Evolutionary conservation across 1,140 invertebrate species (phyloP).

Genomic region (Telenomus remus): DNA sequence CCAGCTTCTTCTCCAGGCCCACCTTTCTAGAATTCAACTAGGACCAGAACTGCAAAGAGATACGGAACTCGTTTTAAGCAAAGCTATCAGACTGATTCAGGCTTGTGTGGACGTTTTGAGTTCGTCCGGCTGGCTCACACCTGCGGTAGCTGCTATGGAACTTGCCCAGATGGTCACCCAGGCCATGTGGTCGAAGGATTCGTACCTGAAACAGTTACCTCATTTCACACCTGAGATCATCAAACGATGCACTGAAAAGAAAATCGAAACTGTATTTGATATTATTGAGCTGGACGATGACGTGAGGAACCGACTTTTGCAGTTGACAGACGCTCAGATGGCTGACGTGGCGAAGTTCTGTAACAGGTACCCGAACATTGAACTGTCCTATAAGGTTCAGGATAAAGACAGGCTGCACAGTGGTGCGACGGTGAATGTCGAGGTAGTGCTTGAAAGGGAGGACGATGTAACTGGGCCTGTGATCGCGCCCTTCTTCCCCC

Average conservation of each 20-base stretch:
- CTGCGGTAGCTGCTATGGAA: conserved; percentile 99
- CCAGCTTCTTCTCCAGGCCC: conserved; percentile 96
- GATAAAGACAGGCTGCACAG: conserved; percentile 88
- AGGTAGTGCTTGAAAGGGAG: conserved; percentile 95
- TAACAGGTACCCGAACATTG: conserved; percentile 99
- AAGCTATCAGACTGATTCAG: conserved; percentile 94
- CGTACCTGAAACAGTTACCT: conserved; percentile 96
- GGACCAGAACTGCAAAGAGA: conserved; percentile 97
- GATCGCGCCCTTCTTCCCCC: conserved; percentile 97
- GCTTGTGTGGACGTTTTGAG: conserved; percentile 99
- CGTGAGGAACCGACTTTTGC: conserved; percentile 89
- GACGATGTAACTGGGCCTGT: conserved; percentile 98
- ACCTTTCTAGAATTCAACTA: conserved; percentile 94
- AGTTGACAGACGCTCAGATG: conserved; percentile 91
- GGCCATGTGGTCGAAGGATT: conserved; percentile 99
- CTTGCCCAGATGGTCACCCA: conserved; percentile 99
- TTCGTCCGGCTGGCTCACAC: conserved; percentile 98
- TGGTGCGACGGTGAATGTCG: conserved; percentile 88
- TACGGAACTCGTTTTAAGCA: conserved; percentile 92
- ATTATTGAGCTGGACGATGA: conserved; percentile 99
- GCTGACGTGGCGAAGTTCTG: conserved; percentile 98
- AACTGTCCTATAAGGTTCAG: conserved; percentile 93
- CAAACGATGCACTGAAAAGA: conserved; percentile 92
- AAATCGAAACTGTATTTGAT: conserved; percentile 97
- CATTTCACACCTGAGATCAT: conserved; percentile 95